Conservation (phyloP, 2,113 vertebrate species). For the Elgaria multicarinata region DNA sequence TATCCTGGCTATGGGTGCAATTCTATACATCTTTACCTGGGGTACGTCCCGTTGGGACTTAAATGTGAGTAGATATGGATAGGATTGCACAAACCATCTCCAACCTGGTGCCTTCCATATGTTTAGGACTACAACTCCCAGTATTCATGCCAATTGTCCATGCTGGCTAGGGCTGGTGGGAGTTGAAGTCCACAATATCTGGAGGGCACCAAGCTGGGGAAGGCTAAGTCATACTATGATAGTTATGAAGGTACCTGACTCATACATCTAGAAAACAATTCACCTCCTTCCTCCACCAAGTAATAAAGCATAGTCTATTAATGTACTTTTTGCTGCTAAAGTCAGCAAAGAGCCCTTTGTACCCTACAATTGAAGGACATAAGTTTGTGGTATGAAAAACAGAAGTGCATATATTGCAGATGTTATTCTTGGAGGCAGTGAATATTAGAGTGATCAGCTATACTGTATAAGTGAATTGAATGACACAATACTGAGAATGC, state of each 20-base stretch:
- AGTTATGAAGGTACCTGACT: background rate
- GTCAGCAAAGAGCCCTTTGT: background rate
- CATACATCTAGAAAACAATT: background rate
- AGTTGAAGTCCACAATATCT: background rate
- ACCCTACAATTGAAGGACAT: background rate
- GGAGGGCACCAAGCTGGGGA: background rate
- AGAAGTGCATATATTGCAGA: conserved; percentile 37
- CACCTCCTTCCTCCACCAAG: background rate
- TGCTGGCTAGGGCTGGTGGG: background rate
- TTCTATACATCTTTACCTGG: no score
- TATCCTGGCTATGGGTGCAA: background rate
- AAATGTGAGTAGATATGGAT: no score
- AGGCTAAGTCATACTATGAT: background rate
- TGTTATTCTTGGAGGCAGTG: conserved; percentile 21
- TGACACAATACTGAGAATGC: conserved; percentile 14
- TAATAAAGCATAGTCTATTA: background rate
- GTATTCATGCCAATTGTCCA: no score
- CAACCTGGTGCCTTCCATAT: no score
- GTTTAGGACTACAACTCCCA: no score
- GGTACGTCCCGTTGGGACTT: no score
- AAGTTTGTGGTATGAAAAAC: conserved; percentile 18
- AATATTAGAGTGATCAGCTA: background rate
- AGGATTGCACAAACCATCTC: no score
- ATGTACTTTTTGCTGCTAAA: conserved; percentile 19
- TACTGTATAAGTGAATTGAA: conserved; percentile 31